phyloP scores from a whole-genome alignment of 2,113 vertebrate species.

The Macrotus californicus region DNA sequence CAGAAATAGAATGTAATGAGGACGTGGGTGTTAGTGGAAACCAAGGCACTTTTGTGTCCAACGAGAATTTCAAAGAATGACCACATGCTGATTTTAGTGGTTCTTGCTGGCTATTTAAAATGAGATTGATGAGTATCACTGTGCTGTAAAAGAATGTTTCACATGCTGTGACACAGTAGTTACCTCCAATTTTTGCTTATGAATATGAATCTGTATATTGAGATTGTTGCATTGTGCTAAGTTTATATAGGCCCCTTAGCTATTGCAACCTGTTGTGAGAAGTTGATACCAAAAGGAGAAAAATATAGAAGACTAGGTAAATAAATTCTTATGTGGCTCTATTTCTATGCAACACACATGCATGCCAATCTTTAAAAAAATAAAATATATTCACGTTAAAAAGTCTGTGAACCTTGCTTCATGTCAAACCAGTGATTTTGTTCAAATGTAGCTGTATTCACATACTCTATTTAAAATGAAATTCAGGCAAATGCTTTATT shows the following conservation, averaged over 20 bases:
- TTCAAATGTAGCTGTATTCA: not conserved
- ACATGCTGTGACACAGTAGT: slow-evolving; percentile 65
- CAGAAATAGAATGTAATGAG: slow-evolving; percentile 55
- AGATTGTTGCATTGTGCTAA: not conserved
- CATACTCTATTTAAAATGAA: not conserved
- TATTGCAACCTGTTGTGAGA: slow-evolving; percentile 35
- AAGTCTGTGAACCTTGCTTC: not conserved
- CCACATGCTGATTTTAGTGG: slow-evolving; percentile 48
- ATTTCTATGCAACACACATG: not conserved
- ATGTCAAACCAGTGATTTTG: not conserved
- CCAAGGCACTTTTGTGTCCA: not conserved
- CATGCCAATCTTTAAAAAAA: not conserved
- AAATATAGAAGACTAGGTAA: not conserved
- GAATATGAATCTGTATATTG: slow-evolving; percentile 46
- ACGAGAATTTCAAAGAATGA: slow-evolving; percentile 49
- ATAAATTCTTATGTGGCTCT: not conserved
- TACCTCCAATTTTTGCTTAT: slow-evolving; percentile 53
- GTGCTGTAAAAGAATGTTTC: slow-evolving; percentile 49
- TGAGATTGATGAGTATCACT: slow-evolving; percentile 59
- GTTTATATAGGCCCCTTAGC: not conserved
- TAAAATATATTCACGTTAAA: not conserved
- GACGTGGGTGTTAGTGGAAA: slow-evolving; percentile 59
- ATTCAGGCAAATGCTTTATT: not conserved
- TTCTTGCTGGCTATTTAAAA: slow-evolving; percentile 54
- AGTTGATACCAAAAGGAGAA: not conserved